phyloP scores from a whole-genome alignment of 2,888 invertebrate genomes.

The Mechanitis mazaeus region DNA sequence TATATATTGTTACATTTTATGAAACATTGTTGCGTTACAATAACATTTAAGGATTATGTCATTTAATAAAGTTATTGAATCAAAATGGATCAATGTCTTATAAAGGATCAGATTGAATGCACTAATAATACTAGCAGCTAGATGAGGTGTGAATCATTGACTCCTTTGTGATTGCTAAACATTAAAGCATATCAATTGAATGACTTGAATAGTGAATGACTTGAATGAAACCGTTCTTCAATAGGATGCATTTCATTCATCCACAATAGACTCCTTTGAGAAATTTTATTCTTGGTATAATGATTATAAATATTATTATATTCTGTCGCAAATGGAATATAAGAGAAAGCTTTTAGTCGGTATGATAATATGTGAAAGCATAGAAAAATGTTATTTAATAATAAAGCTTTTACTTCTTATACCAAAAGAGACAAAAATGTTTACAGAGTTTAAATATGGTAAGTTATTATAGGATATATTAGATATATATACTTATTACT shows the following conservation, averaged over 20 bases:
- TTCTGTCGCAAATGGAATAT: not conserved
- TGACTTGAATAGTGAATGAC: not conserved
- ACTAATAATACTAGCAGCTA: not conserved
- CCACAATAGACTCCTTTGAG: slow-evolving; percentile 1
- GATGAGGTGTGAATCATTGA: not conserved
- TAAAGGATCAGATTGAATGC: not conserved
- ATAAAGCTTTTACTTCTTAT: no score
- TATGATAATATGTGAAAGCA: not conserved
- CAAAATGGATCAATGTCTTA: not conserved
- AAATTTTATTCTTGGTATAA: not conserved
- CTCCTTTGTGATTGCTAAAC: not conserved
- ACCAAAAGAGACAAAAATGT: no score
- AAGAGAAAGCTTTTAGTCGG: not conserved
- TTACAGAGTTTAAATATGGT: no score
- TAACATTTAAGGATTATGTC: no score
- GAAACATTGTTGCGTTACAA: no score
- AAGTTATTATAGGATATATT: no score
- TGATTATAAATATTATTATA: not conserved
- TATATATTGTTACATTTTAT: no score
- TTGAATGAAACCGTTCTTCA: not conserved
- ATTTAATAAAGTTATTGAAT: no score
- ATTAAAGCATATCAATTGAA: slow-evolving; percentile 3
- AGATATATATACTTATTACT: no score
- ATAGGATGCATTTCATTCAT: slow-evolving; percentile 3
- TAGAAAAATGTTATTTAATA: no score